Base-by-base conservation (phyloP, 1,140 invertebrate species). In the Drosophila subpulchrella region DNA sequence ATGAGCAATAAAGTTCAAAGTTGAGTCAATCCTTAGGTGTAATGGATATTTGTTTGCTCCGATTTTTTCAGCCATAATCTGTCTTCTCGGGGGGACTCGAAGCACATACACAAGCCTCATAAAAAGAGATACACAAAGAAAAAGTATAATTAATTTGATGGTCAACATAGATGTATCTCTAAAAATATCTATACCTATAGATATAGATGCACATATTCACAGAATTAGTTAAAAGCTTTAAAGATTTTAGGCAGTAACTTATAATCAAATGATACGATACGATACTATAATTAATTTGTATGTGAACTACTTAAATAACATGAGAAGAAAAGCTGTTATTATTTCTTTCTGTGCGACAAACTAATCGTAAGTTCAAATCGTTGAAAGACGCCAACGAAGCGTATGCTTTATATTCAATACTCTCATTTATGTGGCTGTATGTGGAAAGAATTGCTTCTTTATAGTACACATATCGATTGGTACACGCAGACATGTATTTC, bases 401-500 rank as follows among this genome's bases (percentile, higher is more conserved):
- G 48, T 77, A 68, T 81, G 27, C 65, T 58, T 66, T 54, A 60
- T 72, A 73, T 74, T 78, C 36, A 71, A 57, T 57, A 20, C n/a
- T 70, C n/a, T 24, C 27, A 24, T 68, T 15, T 50, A 27, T 6
- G 0, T 44, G 34, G 12, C 42, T 17, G 30, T 38, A 41, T 51
- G 38, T 41, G 44, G 50, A 44, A 68, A 57, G 51, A 85, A 71
- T 60, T 53, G 47, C 61, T 81, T 70, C 77, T 78, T 78, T 46
- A 71, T 85, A 68, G 74, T 36, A 66, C 56, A 68, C 24, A 75
- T 86, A 75, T 83, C 75, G 70, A 86, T 79, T 70, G 53, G 78
- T 65, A 48, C 54, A 48, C 50, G 42, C 66, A 57, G 62, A 71
- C 70, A 67, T 55, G 67, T 57, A 77, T 74, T 61, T 67, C 58